A percentile compares a stretch with the other conserved stretches of the same genome.
These are phyloP conservation scores for Eulemur macaco DNA, from an alignment of 2,113 vertebrate genomes.

Conservation along the genomic window DNA sequence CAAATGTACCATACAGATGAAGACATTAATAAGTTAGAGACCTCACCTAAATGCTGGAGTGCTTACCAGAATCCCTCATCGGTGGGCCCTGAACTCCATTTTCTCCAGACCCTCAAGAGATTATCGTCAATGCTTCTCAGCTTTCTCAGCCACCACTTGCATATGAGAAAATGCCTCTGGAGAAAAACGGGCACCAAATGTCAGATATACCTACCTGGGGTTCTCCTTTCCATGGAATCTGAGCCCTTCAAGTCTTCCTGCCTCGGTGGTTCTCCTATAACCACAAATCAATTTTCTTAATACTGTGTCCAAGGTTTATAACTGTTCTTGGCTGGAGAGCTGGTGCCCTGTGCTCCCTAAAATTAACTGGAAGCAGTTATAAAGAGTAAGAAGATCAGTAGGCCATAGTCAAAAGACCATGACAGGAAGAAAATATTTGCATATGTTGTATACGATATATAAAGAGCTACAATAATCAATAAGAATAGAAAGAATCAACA, in stretches of 20 bases:
- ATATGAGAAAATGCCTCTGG: not conserved
- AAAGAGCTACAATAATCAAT: not conserved
- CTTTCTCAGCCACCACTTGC: not conserved
- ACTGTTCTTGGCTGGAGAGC: not conserved
- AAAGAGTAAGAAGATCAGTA: not conserved
- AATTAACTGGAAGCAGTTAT: not conserved
- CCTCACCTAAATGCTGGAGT: not conserved
- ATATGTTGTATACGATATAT: not conserved
- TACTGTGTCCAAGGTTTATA: not conserved
- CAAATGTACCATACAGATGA: not conserved
- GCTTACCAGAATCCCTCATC: not conserved
- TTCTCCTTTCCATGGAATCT: not conserved
- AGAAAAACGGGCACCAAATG: not conserved
- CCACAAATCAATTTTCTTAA: not conserved
- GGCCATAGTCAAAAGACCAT: not conserved
- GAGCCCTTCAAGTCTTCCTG: not conserved
- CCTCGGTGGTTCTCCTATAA: not conserved
- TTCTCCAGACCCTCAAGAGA: not conserved
- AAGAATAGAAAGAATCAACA: not conserved
- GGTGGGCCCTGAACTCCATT: not conserved
- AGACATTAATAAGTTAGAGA: not conserved
- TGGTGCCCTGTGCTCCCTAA: not conserved
- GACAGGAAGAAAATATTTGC: not conserved
- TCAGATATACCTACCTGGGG: not conserved
- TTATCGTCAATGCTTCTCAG: not conserved